phyloP scores from a whole-genome alignment of 2,888 invertebrate genomes.

The Lepetodrilus schrolli region DNA sequence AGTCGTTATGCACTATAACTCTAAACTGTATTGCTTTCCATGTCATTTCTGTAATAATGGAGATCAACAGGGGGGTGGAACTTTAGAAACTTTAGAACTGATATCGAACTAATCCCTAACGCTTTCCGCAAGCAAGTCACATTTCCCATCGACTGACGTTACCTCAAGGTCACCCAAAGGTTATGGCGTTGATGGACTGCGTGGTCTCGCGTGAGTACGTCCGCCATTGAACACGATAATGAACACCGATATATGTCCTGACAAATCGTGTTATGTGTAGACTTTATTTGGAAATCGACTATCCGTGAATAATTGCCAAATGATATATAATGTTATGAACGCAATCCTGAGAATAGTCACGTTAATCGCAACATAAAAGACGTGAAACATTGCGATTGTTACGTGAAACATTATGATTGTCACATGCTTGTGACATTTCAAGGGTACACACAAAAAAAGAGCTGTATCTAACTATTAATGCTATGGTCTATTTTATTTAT shows the following conservation, averaged over 20 bases:
- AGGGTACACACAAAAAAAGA: no score
- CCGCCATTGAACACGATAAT: neutral
- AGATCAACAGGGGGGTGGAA: neutral
- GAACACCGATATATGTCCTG: neutral
- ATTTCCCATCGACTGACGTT: neutral
- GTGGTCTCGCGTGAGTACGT: neutral
- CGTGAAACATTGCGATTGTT: no score
- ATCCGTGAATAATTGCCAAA: neutral
- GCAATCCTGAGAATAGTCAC: no score
- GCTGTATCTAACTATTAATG: no score
- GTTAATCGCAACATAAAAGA: no score
- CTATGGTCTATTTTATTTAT: no score
- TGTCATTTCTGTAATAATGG: constrained; percentile 14
- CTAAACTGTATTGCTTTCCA: no score
- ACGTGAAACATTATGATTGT: no score
- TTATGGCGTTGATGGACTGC: neutral
- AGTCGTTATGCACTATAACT: no score
- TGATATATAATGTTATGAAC: no score
- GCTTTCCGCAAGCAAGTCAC: neutral
- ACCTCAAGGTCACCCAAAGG: neutral
- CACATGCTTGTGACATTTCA: no score
- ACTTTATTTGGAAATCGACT: neutral
- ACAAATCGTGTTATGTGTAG: neutral
- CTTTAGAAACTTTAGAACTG: neutral
- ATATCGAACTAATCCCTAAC: constrained; percentile 7